Evolutionary conservation across 2,797 vertebrate genomes (phyloP).

Genomic region (Onychomys torridus): DNA sequence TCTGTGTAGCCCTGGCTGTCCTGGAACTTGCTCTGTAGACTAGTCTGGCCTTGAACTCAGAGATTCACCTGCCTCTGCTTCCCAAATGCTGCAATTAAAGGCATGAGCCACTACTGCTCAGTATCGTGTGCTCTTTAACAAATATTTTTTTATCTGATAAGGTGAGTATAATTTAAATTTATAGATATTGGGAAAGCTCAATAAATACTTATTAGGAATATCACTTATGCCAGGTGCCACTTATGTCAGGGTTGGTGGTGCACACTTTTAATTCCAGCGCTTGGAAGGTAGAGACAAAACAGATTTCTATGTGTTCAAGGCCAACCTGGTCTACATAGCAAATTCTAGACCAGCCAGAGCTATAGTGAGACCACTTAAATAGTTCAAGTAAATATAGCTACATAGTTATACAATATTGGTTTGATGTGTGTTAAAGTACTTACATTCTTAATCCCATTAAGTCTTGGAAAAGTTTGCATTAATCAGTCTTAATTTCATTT

Average conservation of each 20-base stretch:
- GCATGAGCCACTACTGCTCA: not conserved
- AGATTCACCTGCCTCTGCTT: not conserved
- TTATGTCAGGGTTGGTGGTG: not conserved
- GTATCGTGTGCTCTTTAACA: not conserved
- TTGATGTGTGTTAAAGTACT: constrained; percentile 51
- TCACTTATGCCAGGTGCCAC: not conserved
- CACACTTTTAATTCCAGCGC: not conserved
- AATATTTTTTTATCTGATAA: constrained; percentile 38
- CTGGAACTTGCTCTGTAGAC: not conserved
- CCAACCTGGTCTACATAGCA: not conserved
- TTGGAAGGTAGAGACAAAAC: not conserved
- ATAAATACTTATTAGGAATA: constrained; percentile 35
- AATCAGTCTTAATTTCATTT: constrained; percentile 42
- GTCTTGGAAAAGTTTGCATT: constrained; percentile 34
- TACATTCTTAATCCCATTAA: constrained; percentile 30
- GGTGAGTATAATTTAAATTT: constrained; percentile 42
- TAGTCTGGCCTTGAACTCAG: not conserved
- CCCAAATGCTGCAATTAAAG: not conserved
- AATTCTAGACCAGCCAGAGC: not conserved
- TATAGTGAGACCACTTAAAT: not conserved
- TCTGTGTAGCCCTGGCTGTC: not conserved
- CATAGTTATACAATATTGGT: constrained; percentile 14
- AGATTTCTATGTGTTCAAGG: not conserved
- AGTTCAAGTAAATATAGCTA: constrained; percentile 14
- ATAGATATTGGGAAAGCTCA: constrained; percentile 13